Conservation (phyloP, 1,140 invertebrate genomes). For the Tigriopus japonicus region DNA sequence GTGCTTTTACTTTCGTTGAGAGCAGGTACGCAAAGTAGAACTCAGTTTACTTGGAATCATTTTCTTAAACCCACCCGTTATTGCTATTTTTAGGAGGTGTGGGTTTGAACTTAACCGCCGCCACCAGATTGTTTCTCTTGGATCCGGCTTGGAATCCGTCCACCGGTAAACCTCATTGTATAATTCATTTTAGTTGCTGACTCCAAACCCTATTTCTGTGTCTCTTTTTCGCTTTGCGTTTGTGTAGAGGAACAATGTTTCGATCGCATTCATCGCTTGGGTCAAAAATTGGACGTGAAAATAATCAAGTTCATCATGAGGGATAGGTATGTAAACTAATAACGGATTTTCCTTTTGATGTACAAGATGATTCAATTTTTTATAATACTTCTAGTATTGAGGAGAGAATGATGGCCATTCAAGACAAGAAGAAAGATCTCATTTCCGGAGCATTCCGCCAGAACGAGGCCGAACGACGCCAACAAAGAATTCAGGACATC, state of each 20-base stretch:
- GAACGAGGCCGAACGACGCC: neutral
- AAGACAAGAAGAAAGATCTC: neutral
- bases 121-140: slow-evolving; percentile 31
- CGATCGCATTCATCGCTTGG: slow-evolving; percentile 30
- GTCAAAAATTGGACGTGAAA: slow-evolving; percentile 30
- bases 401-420: slow-evolving; percentile 9
- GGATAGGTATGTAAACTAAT: neutral
- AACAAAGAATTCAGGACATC: slow-evolving; percentile 10
- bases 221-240: too few relatives aligned
- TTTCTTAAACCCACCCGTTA: neutral
- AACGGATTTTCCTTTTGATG: neutral
- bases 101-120: slow-evolving; percentile 31
- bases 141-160: slow-evolving; percentile 35
- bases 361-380: neutral
- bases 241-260: slow-evolving; percentile 30
- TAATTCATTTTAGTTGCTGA: too few relatives aligned
- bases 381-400: slow-evolving; percentile 12
- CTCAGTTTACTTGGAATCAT: neutral
- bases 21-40: slow-evolving; percentile 25
- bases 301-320: slow-evolving; percentile 22
- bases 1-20: slow-evolving; percentile 18
- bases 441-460: slow-evolving; percentile 4
- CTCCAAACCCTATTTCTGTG: too few relatives aligned
- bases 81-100: slow-evolving; percentile 24
- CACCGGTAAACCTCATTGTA: slow-evolving; percentile 19